These are phyloP conservation scores for Galeopterus variegatus DNA, from an alignment of 2,113 vertebrate species.

Conservation along the genomic window DNA sequence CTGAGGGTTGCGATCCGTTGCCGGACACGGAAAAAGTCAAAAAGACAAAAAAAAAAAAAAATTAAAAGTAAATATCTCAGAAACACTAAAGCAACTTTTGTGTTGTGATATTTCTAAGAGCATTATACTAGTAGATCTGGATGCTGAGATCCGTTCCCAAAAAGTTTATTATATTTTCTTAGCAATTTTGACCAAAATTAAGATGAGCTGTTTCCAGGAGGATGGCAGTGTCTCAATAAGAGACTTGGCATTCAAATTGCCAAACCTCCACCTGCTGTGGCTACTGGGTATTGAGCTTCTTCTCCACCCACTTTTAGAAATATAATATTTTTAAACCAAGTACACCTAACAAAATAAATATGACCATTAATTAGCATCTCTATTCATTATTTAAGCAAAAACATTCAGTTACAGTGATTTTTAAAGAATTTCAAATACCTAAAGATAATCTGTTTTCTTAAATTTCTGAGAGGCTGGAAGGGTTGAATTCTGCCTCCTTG, in stretches of 20 bases:
- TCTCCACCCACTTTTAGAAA: neutral
- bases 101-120: neutral
- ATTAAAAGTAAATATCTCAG: slow-evolving; percentile 7
- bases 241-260: neutral
- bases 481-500: slow-evolving; percentile 1
- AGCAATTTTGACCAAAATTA: slow-evolving; percentile 6
- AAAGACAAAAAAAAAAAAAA: too few relatives aligned
- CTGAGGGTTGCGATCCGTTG: too few relatives aligned
- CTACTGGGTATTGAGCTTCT: neutral
- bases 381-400: neutral
- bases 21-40: too few relatives aligned
- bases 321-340: neutral
- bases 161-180: slow-evolving; percentile 8
- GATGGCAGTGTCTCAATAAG: neutral
- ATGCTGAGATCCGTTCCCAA: neutral
- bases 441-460: neutral
- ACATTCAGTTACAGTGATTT: neutral
- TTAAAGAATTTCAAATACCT: slow-evolving; percentile 39
- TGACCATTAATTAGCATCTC: neutral
- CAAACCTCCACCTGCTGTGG: neutral
- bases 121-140: neutral
- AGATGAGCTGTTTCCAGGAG: neutral
- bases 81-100: neutral
- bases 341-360: neutral
- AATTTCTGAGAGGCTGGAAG: neutral